Percentiles rank a stretch among this genome's conserved stretches.
These are phyloP conservation scores for Triops longicaudatus DNA, from an alignment of 1,140 invertebrate species.

Conservation along the genomic window DNA sequence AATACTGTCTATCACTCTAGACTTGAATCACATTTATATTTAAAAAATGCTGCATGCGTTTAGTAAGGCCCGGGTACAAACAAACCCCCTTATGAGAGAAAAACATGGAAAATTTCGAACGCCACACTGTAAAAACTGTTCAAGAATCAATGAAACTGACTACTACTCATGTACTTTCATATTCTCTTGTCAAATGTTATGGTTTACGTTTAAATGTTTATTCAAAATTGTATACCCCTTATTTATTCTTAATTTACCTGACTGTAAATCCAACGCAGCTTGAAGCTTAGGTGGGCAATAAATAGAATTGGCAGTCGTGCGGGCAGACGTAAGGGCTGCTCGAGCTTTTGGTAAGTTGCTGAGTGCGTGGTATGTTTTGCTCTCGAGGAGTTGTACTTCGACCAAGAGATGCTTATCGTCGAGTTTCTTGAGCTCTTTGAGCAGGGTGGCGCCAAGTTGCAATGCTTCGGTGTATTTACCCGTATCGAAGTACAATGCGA, in stretches of 20 bases:
- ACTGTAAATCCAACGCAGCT: constrained; percentile 92
- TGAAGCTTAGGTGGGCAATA: constrained; percentile 98
- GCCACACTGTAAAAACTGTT: no score
- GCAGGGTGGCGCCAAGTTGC: constrained; percentile 66
- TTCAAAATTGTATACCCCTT: no score
- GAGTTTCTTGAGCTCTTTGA: constrained; percentile 94
- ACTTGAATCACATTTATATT: no score
- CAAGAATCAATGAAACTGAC: no score
- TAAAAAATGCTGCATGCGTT: no score
- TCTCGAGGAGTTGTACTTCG: constrained; percentile 89
- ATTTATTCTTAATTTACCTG: constrained; percentile 46
- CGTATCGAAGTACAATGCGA: constrained; percentile 91
- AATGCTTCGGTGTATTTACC: constrained; percentile 80
- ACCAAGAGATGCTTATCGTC: constrained; percentile 98
- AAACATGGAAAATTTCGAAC: no score
- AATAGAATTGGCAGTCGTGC: constrained; percentile 98
- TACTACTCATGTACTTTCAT: no score
- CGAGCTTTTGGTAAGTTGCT: constrained; percentile 94
- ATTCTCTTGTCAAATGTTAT: no score
- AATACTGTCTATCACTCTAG: no score
- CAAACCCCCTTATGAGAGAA: no score
- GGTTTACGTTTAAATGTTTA: no score
- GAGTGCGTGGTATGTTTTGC: constrained; percentile 96
- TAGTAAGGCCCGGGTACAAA: no score
- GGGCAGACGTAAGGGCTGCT: constrained; percentile 91